Evolutionary conservation across 2,888 invertebrate species (phyloP), one percentile per base, ranked within the genome.

Genomic region (Eristalis tenax): DNA sequence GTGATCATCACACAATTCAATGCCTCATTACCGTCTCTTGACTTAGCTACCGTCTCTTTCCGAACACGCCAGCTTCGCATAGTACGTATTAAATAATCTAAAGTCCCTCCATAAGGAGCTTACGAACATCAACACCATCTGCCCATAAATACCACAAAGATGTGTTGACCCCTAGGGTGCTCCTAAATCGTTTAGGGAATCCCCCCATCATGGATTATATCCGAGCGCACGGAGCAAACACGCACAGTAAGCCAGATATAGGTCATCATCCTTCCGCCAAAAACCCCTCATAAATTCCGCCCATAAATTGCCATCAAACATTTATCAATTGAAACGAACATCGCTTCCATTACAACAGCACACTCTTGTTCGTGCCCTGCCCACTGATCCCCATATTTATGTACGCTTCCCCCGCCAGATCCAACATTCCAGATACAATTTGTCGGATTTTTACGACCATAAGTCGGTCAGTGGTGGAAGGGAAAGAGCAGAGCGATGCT

Each of bases 241-340:
- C 18, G 18, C 50, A 50, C 50, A 50, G 26, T 11, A 59, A 26
- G 10, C 23, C 26, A 59, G 26, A 59, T 59, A 26, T 59, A 59
- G 59, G 59, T 59, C 59, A 59, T 3, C 59, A 28, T 26, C 59
- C 59, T 13, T 26, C 26, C 59, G 26, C 59, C 26, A 32, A 18
- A 59, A 26, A 5, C 15, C 59, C 26, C 23, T 23, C 59, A 59
- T 59, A 59, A 59, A 59, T 59, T 59, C 59, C 59, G 23, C 59
- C 26, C 59, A 59, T 59, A 59, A 59, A 59, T 59, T 59, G 26
- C 26, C 59, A 10, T 26, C 59, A 26, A 23, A 26, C 59, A 59
- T 59, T 59, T 59, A 26, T 59, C 59, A 59, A 59, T 26, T 59
- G 13, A 59, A 59, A 59, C 59, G 59, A 26, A 15, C 26, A 59